Percentiles rank a stretch among this genome's conserved stretches.
Conservation (phyloP, 1,140 invertebrate genomes). For the Habropoda laboriosa region DNA sequence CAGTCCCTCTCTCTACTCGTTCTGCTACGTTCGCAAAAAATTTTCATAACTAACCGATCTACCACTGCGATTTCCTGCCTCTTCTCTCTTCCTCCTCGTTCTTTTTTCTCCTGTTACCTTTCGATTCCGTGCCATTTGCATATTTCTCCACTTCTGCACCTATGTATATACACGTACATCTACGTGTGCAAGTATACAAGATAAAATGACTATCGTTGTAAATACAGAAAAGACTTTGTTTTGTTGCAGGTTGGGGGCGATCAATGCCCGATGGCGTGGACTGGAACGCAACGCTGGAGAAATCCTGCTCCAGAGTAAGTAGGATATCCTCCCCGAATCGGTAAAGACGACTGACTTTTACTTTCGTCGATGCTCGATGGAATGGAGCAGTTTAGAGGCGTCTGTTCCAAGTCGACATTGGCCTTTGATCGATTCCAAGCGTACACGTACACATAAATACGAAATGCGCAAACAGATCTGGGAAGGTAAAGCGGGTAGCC, state of each 20-base stretch:
- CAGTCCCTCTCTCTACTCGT: constrained; percentile 26
- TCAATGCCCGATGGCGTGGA: constrained; percentile 81
- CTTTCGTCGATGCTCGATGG: background rate
- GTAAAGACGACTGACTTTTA: background rate
- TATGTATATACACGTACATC: no score
- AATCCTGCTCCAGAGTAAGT: constrained; percentile 82
- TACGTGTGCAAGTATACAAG: no score
- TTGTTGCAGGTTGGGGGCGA: constrained; percentile 77
- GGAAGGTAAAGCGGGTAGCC: background rate
- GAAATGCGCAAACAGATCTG: background rate
- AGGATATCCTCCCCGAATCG: constrained; percentile 25
- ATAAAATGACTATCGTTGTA: no score
- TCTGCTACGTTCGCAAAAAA: constrained; percentile 69
- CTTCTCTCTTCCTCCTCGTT: background rate
- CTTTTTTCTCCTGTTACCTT: background rate
- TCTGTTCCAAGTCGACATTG: constrained; percentile 16
- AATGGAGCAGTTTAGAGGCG: background rate
- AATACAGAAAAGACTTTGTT: constrained; percentile 23
- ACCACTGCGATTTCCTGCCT: constrained; percentile 19
- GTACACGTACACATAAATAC: no score
- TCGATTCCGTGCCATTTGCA: no score
- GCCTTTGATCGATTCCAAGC: constrained; percentile 26
- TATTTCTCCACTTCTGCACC: background rate
- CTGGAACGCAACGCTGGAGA: constrained; percentile 81
- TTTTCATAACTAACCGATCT: constrained; percentile 69